Conservation (phyloP, 2,888 invertebrate genomes). For the Protula sp. region DNA sequence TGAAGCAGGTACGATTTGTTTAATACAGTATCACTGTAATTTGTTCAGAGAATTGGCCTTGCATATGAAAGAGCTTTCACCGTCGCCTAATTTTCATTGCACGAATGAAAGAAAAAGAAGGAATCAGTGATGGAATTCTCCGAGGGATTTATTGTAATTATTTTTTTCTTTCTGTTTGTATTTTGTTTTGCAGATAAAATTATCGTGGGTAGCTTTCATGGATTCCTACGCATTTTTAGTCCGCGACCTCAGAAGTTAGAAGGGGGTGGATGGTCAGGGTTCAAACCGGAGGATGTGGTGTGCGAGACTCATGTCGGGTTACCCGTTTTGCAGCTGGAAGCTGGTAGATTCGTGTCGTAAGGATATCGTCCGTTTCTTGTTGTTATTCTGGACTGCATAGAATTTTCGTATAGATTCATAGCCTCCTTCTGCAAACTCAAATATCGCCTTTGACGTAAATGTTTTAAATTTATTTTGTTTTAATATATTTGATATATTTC, state of each 20-base stretch:
- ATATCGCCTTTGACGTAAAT: no score
- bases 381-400: no score
- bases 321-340: slow-evolving; percentile 75
- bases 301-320: slow-evolving; percentile 71
- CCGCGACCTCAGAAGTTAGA: slow-evolving; percentile 59
- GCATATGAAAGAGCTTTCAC: not conserved
- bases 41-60: no score
- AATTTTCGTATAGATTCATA: no score
- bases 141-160: no score
- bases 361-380: no score
- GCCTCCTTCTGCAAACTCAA: no score
- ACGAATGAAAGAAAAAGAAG: not conserved
- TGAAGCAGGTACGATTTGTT: slow-evolving; percentile 26
- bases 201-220: slow-evolving; percentile 73
- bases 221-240: slow-evolving; percentile 70
- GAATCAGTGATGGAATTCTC: no score
- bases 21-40: no score
- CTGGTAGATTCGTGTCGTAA: slow-evolving; percentile 81
- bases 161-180: no score
- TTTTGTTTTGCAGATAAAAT: slow-evolving; percentile 60
- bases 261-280: slow-evolving; percentile 33
- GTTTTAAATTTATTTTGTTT: no score
- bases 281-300: slow-evolving; percentile 59
- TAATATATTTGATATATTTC: no score
- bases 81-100: not conserved